phyloP scores from a whole-genome alignment of 2,888 invertebrate species.

The Pachymerium ferrugineum region DNA sequence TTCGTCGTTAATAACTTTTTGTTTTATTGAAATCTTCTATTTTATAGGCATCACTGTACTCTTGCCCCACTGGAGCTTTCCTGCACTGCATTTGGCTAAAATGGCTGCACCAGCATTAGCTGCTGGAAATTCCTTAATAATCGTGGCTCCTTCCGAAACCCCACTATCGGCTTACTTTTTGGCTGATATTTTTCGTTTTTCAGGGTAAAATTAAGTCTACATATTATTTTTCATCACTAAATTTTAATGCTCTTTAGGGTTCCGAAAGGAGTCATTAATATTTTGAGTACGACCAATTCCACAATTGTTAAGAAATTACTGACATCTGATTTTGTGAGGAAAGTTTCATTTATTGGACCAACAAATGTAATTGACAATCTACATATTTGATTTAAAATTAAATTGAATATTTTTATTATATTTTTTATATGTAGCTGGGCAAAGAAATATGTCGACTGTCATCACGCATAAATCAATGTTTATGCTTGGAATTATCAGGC shows the following conservation, averaged over 20 bases:
- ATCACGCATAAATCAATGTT: constrained; percentile 47
- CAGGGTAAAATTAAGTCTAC: constrained; percentile 45
- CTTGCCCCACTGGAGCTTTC: constrained; percentile 50
- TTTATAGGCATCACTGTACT: constrained; percentile 49
- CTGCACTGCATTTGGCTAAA: constrained; percentile 51
- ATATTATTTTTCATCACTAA: background rate
- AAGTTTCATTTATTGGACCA: constrained; percentile 49
- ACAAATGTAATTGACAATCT: no score
- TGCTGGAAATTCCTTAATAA: constrained; percentile 51
- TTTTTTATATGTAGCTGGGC: constrained; percentile 42
- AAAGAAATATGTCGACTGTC: constrained; percentile 44
- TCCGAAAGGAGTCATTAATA: constrained; percentile 51
- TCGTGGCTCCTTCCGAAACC: constrained; percentile 50
- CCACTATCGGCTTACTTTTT: constrained; percentile 49
- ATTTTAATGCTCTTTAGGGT: constrained; percentile 39
- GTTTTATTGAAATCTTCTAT: no score
- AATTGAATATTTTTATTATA: no score
- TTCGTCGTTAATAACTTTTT: no score
- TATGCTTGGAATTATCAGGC: constrained; percentile 47
- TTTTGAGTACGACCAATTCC: constrained; percentile 47
- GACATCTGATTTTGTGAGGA: constrained; percentile 45
- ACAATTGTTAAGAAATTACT: constrained; percentile 45
- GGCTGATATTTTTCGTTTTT: constrained; percentile 51
- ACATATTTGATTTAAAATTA: no score
- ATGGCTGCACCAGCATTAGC: constrained; percentile 52